Base-by-base conservation (phyloP, 2,888 invertebrate genomes). In the Phengaris alcon region DNA sequence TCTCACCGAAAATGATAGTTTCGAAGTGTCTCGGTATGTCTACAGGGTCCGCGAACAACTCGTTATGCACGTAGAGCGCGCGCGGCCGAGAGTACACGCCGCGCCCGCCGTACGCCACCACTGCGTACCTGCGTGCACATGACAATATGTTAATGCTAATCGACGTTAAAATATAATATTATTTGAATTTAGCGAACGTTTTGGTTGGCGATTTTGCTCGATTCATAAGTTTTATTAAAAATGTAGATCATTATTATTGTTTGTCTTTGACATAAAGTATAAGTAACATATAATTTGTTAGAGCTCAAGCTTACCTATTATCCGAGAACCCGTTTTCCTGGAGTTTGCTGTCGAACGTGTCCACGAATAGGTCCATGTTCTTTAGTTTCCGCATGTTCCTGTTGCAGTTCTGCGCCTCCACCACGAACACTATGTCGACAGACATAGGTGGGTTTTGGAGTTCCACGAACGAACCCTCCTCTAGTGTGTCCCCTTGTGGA, bases 341-440 rank as follows among this genome's bases (percentile, higher is more conserved):
- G 57, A 98, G 86, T 82, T 97, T 97, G 79, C 95, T 96, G 79
- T 96, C 95, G 68, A 97, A 88, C 9, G 95, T 94, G 70, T 94
- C 94, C 0, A 97, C 88, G 64, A 98, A 92, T 6, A 94, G 89
- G 82, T 96, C 96, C 74, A 97, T 94, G 81, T 95, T 97, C 82
- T 95, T 96, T 75, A 91, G 94, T 76, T 93, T 94, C 57, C 94
- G 93, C 1, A 97, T 86, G 80, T 96, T 95, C 78, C 93, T 93
- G 90, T 98, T 98, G 87, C 98, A 98, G 6, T 94, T 91, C 80
- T 97, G 96, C 2, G 98, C 97, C 84, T 99, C 98, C 0, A 98
- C 94, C 75, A 99, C 95, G 87, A 99, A 97, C 75, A 98, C 97
- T 0, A 98, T 94, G 88, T 99, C 99, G 3, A 96, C 96, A 6